These are phyloP conservation scores for Rhinoptilus africanus DNA, from an alignment of 2,113 vertebrate species.

Conservation along the genomic window DNA sequence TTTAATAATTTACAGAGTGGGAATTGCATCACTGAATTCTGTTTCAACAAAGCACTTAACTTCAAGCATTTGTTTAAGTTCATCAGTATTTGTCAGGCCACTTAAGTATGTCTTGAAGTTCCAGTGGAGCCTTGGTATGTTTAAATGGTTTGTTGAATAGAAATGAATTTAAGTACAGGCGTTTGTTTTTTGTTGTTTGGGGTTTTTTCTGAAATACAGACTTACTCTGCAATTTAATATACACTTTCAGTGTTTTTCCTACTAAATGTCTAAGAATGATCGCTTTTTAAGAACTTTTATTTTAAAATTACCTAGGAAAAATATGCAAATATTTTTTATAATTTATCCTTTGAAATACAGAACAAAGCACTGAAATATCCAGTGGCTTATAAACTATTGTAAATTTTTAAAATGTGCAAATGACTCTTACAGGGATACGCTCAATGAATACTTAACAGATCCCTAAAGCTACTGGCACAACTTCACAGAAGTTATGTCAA, in stretches of 20 bases:
- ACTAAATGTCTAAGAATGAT: not conserved
- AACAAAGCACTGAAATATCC: not conserved
- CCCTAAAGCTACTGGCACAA: constrained; percentile 19
- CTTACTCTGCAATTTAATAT: not conserved
- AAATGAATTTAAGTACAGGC: not conserved
- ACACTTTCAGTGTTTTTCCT: not conserved
- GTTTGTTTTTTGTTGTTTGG: accelerated
- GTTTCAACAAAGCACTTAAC: constrained; percentile 48
- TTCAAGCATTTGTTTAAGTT: constrained; percentile 42
- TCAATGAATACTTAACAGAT: not conserved
- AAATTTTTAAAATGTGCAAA: not conserved
- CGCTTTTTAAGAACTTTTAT: not conserved
- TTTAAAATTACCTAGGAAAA: not conserved
- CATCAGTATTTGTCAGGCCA: not conserved
- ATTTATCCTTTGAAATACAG: not conserved
- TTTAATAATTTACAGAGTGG: constrained; percentile 59
- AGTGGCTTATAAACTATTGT: not conserved
- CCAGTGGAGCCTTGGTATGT: not conserved
- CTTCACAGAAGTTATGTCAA: constrained; percentile 3
- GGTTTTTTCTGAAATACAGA: not conserved
- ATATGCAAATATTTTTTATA: not conserved
- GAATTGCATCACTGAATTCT: constrained; percentile 25
- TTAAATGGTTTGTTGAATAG: constrained; percentile 4
- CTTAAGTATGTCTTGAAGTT: constrained; percentile 41
- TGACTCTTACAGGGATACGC: not conserved